Evolutionary conservation across 2,113 vertebrate species (phyloP), one percentile per base, ranked within the genome.

Genomic region (Oryzias celebensis): DNA sequence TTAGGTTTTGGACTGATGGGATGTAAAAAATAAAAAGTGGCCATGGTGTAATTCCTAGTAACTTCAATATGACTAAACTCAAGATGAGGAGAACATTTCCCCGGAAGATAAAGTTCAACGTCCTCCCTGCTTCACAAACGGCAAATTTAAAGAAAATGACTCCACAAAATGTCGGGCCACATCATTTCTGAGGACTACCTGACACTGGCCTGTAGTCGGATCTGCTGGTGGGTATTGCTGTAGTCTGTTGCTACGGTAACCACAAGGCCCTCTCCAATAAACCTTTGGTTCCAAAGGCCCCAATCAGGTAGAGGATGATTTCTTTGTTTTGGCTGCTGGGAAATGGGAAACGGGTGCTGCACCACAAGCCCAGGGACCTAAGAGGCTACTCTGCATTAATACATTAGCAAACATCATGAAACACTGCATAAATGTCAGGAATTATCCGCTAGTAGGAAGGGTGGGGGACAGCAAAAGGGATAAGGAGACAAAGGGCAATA

Each of bases 401-500:
- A 98, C 97, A 98, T 98, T 98, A 98, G 97, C 96, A 98, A 98
- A 98, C 96, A 99, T 92, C 96, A 94, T 96, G 97, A 98, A 98
- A 99, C 97, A 98, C 96, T 98, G 95, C 95, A 98, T 97, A 98
- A 99, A 99, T 99, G 96, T 98, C 96, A 99, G 96, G 95, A 97
- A 99, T 98, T 99, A 98, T 94, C 91, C 94, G 91, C 93, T 52
- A 50, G 68, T 93, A 93, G 90, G 93, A 93, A 85, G 69, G 65
- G 23, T 44, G 55, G 64, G 63, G 0, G 53, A 41, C 58, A 66
- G 64, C 23, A 52, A 42, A 24, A 36, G 43, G 62, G 74, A 68
- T 71, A 68, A 26, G 92, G 92, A 92, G 92, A 87, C 93, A 12
- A 36, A 8, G 10, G 36, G 92, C 94, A 97, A 98, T 97, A 96